phyloP scores from a whole-genome alignment of 2,888 invertebrate species.

The Caenorhabditis angaria region DNA sequence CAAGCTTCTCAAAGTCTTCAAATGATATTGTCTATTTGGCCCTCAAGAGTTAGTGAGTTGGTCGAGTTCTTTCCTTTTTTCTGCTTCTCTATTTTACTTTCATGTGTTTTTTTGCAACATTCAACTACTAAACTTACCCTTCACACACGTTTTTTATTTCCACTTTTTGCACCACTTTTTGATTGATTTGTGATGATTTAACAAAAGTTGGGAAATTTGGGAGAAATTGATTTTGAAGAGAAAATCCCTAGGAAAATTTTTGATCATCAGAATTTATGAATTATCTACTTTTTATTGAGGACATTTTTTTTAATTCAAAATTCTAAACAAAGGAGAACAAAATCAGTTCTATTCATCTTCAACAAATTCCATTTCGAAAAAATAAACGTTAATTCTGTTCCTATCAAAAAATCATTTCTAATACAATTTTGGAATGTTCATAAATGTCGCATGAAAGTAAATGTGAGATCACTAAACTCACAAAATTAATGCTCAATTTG shows the following conservation, averaged over 20 bases:
- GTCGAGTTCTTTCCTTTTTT: constrained; percentile 45
- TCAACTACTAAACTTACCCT: constrained; percentile 20
- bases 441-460: neutral
- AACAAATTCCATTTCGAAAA: too few species aligned
- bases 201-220: too few species aligned
- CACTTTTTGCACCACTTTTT: constrained; percentile 11
- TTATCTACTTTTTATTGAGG: too few species aligned
- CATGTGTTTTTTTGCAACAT: constrained; percentile 20
- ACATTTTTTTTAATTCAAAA: too few species aligned
- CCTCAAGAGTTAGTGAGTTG: constrained; percentile 72
- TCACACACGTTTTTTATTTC: constrained; percentile 12
- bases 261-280: too few species aligned
- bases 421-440: neutral
- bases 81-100: constrained; percentile 4
- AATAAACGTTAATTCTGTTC: too few species aligned
- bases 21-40: constrained; percentile 70
- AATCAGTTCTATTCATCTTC: too few species aligned
- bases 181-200: too few species aligned
- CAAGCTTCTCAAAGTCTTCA: constrained; percentile 65
- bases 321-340: too few species aligned
- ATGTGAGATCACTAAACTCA: neutral
- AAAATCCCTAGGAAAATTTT: too few species aligned
- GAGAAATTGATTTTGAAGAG: too few species aligned
- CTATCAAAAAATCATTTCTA: neutral
- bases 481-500: neutral